Base-by-base conservation (phyloP, 2,888 invertebrate species). In the Tetranychus piercei region DNA sequence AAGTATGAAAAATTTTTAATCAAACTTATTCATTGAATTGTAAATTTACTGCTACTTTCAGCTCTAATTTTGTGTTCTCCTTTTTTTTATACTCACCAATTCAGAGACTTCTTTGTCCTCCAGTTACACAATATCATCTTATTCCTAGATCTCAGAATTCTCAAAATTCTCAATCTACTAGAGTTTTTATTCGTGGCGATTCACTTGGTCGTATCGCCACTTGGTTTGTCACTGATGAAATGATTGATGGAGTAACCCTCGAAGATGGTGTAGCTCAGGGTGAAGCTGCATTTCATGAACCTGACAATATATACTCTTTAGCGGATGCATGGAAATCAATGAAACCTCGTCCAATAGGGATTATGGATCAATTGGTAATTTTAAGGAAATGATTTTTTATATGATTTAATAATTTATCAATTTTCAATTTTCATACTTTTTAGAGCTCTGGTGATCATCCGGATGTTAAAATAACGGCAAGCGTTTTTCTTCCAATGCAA, bases 401-500 rank as follows among this genome's bases (percentile, higher is more conserved):
- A 9, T 6, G n/a, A 15, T 15, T 55, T 55, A 15, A 2, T 3
- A n/a, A 55, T 55, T 55, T 3, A 55, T 55, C 6, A 3, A 15
- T 55, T 15, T 11, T 55, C 55, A 55, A 6, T 55, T 55, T 7
- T 6, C 15, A 55, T 55, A 55, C 45, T 45, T 45, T 9, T 55
- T 55, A 67, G 43, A 44, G 15, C 18, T 23, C 72, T 44, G 73
- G 75, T n/a, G 79, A 78, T 43, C 75, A 74, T 9, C 73, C 75
- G 9, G 73, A 75, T 45, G 88, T 91, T 22, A 90, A 91, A 80
- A 84, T 96, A 73, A 94, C 95, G 0, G 90, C 95, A 0, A 94
- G 94, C 76, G 93, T 97, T 80, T 99, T 94, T 83, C 85, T 97
- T 74, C 90, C 95, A 0, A 89, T 90, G 73, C 94, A 95, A 80